phyloP scores from a whole-genome alignment of 2,797 vertebrate genomes.

The Gouania willdenowi region DNA sequence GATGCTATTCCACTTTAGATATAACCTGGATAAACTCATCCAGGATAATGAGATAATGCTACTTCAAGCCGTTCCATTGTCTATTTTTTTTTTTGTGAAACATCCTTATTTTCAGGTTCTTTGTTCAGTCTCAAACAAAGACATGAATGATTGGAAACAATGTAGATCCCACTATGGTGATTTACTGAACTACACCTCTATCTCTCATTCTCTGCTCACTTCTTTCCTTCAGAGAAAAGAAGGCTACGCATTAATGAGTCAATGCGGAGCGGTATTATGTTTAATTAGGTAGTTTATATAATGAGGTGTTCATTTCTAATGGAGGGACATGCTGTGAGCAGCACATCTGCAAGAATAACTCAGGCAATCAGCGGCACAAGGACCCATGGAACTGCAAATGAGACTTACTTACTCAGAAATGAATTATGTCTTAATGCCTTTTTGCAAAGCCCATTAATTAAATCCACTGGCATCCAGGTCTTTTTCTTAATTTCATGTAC shows the following conservation, averaged over 20 bases:
- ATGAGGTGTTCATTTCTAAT: constrained; percentile 99
- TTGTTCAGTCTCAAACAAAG: too few species aligned
- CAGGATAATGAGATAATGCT: too few species aligned
- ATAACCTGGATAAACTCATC: too few species aligned
- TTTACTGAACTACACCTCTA: too few species aligned
- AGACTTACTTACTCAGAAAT: constrained; percentile 98
- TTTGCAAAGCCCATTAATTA: constrained; percentile 99
- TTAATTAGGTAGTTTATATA: constrained; percentile 99
- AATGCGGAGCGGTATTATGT: constrained; percentile 94
- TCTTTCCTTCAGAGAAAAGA: constrained; percentile 79
- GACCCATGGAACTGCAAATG: constrained; percentile 96
- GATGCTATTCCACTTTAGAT: too few species aligned
- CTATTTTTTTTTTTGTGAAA: too few species aligned
- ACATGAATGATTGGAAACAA: too few species aligned
- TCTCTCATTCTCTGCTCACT: constrained; percentile 29
- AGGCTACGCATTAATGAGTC: constrained; percentile 94
- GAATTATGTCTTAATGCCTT: constrained; percentile 97
- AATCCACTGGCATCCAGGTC: constrained; percentile 98
- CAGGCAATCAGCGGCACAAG: constrained; percentile 97
- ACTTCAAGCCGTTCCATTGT: too few species aligned
- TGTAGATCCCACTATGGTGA: too few species aligned
- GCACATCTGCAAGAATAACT: constrained; percentile 99
- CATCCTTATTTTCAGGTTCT: too few species aligned
- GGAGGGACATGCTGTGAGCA: constrained; percentile 96
- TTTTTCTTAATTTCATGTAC: constrained; percentile 99